Conservation (phyloP, 2,888 invertebrate species). For the Polylopha cassiicola region DNA sequence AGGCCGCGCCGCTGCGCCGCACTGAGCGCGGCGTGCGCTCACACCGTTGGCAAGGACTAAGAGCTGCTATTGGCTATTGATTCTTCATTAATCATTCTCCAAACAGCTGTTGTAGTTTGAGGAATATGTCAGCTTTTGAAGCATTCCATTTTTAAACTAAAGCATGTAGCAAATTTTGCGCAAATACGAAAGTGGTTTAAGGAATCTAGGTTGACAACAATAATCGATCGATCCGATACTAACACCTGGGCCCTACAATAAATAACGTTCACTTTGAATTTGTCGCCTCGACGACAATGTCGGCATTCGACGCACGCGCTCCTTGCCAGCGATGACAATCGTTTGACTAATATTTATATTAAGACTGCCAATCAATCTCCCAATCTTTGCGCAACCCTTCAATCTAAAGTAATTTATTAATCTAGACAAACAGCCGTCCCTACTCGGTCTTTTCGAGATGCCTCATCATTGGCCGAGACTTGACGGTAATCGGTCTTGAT, state of each 20-base stretch:
- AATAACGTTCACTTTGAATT: conserved; percentile 43
- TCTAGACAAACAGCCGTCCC: conserved; percentile 38
- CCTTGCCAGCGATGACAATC: conserved; percentile 54
- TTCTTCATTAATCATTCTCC: conserved; percentile 25
- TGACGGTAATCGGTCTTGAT: conserved; percentile 31
- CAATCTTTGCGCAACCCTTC: conserved; percentile 51
- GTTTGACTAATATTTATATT: conserved; percentile 49
- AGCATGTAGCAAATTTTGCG: too few species aligned
- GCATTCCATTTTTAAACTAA: too few species aligned
- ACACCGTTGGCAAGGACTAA: conserved; percentile 19
- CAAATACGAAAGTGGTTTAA: too few species aligned
- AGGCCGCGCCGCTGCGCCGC: conserved; percentile 29
- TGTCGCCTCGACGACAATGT: conserved; percentile 50
- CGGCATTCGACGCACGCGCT: conserved; percentile 32
- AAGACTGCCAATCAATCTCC: conserved; percentile 58
- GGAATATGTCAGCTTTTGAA: too few species aligned
- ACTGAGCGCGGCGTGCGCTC: conserved; percentile 31
- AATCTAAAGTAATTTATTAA: conserved; percentile 53
- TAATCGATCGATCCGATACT: too few species aligned
- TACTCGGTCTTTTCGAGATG: conserved; percentile 37
- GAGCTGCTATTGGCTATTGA: conserved; percentile 25
- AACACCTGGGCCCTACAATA: too few species aligned
- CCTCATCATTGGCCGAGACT: conserved; percentile 36
- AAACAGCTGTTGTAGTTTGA: conserved; percentile 27
- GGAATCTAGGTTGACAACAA: too few species aligned